Base-by-base conservation (phyloP, 2,888 invertebrate genomes). In the Crocallis elinguaria region DNA sequence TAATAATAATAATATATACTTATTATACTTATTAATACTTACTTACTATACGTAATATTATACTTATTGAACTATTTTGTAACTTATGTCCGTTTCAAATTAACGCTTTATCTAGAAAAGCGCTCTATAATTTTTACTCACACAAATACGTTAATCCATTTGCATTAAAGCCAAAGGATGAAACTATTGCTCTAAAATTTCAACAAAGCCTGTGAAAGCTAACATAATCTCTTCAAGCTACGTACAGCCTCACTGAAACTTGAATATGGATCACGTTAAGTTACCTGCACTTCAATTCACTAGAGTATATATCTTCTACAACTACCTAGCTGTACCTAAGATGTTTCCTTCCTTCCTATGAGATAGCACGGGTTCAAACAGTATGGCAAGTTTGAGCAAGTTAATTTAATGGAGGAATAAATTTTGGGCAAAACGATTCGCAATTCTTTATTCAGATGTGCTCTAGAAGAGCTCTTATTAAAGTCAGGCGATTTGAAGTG, bases 271-370 rank as follows among this genome's bases (percentile, higher is more conserved):
- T 51, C 38, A 44, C 27, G 25, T 19, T 33, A 51, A 51, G 33
- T 44, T 42, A 23, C 36, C 35, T 44, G 44, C 50, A 39, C 44
- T 44, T 50, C 50, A 51, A 51, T 51, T 35, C 50, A 33, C 50
- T 44, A 17, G 38, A 51, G 50, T 27, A 50, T 29, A 17, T 38
- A 44, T 38, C 37, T 50, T 7, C 27, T 50, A 3, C 12, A 38
- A 14, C 14, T 17, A 39, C 14, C 17, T 25, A 38, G 33, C 27
- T n/a, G n/a, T 27, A 36, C 39, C n/a, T 32, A 33, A 39, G 39
- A 35, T 19, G 42, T 23, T 49, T 49, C 42, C 44, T 44, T 44
- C 38, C 50, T 44, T 32, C 25, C 25, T 29, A 3, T 25, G 8
- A 7, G 33, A 35, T 29, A 21, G 14, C 1, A 12, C 16, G 29